phyloP scores from a whole-genome alignment of 2,888 invertebrate species.

The Ferrisia virgata region DNA sequence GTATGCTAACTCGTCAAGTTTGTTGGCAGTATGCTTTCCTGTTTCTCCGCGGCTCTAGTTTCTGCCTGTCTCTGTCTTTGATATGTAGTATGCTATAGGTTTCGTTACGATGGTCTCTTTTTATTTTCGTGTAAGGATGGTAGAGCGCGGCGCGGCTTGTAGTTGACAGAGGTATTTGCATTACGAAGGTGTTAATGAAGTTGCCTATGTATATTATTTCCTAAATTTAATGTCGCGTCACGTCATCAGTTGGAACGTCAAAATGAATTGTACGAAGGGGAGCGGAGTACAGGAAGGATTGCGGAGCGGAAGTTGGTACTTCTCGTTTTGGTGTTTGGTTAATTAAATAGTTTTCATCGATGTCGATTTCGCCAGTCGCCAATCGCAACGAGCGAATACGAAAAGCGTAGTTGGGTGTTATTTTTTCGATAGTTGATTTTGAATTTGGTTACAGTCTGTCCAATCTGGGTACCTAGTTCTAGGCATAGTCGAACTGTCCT shows the following conservation, averaged over 20 bases:
- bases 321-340: background rate
- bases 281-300: background rate
- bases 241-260: no score
- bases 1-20: background rate
- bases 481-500: no score
- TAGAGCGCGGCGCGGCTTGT: background rate
- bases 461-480: no score
- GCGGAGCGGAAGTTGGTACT: background rate
- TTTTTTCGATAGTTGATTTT: background rate
- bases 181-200: constrained; percentile 7
- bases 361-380: background rate
- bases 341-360: background rate
- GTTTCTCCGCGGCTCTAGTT: background rate
- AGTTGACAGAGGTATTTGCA: background rate
- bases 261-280: background rate
- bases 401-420: no score
- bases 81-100: no score
- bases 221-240: background rate
- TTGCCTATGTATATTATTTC: background rate
- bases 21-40: background rate
- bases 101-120: background rate
- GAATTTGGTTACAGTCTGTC: no score
- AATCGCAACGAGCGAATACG: no score
- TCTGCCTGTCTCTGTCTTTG: background rate
- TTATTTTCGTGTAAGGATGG: no score